Evolutionary conservation across 2,113 vertebrate genomes (phyloP).

Genomic region (Stomatorhinus ivindoensis): DNA sequence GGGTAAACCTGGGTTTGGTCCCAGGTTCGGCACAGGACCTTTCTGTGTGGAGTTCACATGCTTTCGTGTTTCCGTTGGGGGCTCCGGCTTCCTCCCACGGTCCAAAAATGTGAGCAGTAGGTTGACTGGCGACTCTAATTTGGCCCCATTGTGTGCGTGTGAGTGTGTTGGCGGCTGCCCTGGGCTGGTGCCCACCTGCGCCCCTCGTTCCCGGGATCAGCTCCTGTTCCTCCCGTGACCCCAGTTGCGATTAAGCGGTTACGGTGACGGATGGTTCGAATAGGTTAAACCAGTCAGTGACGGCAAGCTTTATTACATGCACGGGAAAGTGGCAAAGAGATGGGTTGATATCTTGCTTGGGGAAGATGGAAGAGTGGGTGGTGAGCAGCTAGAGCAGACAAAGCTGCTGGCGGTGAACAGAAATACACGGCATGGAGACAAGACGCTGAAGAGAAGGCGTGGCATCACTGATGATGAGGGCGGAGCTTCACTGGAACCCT

Average conservation of each 20-base stretch:
- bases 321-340: not conserved
- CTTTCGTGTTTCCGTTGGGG: too few relatives aligned
- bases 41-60: too few relatives aligned
- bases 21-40: too few relatives aligned
- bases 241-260: too few relatives aligned
- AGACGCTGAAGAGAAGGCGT: not conserved
- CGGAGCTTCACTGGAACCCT: not conserved
- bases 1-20: not conserved
- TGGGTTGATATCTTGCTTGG: not conserved
- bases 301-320: not conserved
- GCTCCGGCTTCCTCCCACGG: too few relatives aligned
- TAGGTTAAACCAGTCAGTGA: not conserved
- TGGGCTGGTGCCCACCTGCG: too few relatives aligned
- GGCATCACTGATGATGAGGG: constrained; percentile 27
- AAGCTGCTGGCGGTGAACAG: not conserved
- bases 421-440: not conserved
- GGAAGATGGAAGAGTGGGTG: not conserved
- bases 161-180: too few relatives aligned
- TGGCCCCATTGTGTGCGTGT: too few relatives aligned
- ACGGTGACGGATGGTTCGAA: not conserved
- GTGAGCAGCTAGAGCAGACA: not conserved
- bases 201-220: too few relatives aligned
- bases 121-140: too few relatives aligned
- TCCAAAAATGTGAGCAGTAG: too few relatives aligned
- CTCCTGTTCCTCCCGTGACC: too few relatives aligned